Percentiles rank a stretch among this genome's conserved stretches.
Evolutionary conservation across 2,888 invertebrate species (phyloP).

Genomic region (Blastobasis adustella): DNA sequence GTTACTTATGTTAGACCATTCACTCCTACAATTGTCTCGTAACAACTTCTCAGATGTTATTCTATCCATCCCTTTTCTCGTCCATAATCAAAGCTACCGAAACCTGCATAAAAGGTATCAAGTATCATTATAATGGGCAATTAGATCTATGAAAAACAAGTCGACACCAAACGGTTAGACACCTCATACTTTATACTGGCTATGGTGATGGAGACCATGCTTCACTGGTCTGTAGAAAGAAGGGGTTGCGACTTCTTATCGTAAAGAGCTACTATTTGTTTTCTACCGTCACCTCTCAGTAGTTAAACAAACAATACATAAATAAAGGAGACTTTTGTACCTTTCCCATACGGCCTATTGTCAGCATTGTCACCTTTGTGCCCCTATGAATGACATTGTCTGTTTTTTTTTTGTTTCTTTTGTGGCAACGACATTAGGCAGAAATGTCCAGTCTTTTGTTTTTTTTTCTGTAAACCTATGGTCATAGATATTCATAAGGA

Average conservation of each 20-base stretch:
- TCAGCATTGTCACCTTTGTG: conserved; percentile 62
- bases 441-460: conserved; percentile 42
- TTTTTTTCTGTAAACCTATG: conserved; percentile 16
- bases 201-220: too few species aligned
- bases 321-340: conserved; percentile 58
- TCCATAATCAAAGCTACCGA: neutral
- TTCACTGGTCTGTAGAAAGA: conserved; percentile 28
- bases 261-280: conserved; percentile 60
- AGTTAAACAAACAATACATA: conserved; percentile 69
- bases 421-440: conserved; percentile 32
- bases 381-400: conserved; percentile 39
- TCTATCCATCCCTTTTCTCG: too few species aligned
- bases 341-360: conserved; percentile 57
- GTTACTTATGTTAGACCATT: too few species aligned
- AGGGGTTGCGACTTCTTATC: conserved; percentile 41
- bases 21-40: too few species aligned
- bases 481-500: neutral
- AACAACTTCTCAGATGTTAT: too few species aligned
- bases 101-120: conserved; percentile 38
- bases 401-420: conserved; percentile 39
- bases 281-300: conserved; percentile 61
- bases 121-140: conserved; percentile 72
- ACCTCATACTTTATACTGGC: too few species aligned
- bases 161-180: conserved; percentile 12
- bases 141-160: conserved; percentile 56